These are phyloP conservation scores for Bombus breviceps DNA, from an alignment of 1,140 invertebrate genomes.

Conservation along the genomic window DNA sequence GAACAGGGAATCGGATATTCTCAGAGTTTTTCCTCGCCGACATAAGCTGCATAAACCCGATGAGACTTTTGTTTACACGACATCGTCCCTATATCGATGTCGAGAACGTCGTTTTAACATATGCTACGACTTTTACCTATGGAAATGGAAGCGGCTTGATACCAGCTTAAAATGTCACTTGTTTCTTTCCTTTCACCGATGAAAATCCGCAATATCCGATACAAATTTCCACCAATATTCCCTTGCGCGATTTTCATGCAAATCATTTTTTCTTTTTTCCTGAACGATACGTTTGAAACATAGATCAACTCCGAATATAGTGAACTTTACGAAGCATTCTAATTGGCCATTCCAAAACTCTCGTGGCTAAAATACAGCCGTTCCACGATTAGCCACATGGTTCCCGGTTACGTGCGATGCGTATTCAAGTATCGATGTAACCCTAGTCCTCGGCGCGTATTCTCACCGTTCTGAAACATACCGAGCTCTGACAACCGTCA, in stretches of 20 bases:
- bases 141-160: neutral
- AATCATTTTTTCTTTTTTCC: neutral
- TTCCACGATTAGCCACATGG: neutral
- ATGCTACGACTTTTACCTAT: neutral
- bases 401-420: constrained; percentile 5
- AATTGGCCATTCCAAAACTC: neutral
- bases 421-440: neutral
- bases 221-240: neutral
- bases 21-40: constrained; percentile 47
- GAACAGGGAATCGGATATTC: constrained; percentile 51
- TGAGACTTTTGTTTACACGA: constrained; percentile 62
- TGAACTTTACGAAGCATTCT: too few relatives aligned
- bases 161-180: neutral
- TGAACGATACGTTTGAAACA: too few relatives aligned
- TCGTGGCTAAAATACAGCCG: neutral
- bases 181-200: neutral
- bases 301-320: too few relatives aligned
- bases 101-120: constrained; percentile 23
- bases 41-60: constrained; percentile 56
- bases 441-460: constrained; percentile 5
- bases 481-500: constrained; percentile 24
- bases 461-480: neutral
- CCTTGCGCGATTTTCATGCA: neutral
- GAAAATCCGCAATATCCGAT: neutral
- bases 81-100: constrained; percentile 47